Percentiles rank a stretch among this genome's conserved stretches.
Evolutionary conservation across 2,113 vertebrate genomes (phyloP).

Genomic region (Strix uralensis): DNA sequence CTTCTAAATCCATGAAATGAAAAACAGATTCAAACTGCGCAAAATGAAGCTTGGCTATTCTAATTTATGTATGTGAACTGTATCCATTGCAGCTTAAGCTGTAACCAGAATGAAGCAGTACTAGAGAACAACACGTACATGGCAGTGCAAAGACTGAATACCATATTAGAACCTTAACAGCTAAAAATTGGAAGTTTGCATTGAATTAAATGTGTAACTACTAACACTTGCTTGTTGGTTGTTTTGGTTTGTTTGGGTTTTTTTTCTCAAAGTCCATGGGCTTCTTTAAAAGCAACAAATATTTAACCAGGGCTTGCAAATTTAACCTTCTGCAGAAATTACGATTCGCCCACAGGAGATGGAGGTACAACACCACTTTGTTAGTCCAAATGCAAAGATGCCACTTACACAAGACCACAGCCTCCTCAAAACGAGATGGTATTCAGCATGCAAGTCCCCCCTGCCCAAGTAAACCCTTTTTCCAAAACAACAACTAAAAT

Average conservation of each 20-base stretch:
- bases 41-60: background rate
- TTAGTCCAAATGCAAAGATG: background rate
- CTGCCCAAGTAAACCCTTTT: accelerated
- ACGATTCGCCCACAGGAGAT: background rate
- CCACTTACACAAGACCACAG: background rate
- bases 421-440: background rate
- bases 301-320: background rate
- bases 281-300: background rate
- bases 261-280: background rate
- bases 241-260: background rate
- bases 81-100: background rate
- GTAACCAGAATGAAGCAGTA: background rate
- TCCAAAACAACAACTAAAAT: background rate
- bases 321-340: background rate
- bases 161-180: background rate
- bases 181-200: background rate
- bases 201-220: background rate
- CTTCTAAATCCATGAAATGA: background rate
- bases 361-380: background rate
- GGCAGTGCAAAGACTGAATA: background rate
- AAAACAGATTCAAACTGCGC: background rate
- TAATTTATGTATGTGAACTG: background rate
- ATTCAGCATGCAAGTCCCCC: background rate
- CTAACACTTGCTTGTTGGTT: background rate
- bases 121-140: background rate